Conservation (phyloP, 2,888 invertebrate genomes). For the Taphrorychus bicolor region DNA sequence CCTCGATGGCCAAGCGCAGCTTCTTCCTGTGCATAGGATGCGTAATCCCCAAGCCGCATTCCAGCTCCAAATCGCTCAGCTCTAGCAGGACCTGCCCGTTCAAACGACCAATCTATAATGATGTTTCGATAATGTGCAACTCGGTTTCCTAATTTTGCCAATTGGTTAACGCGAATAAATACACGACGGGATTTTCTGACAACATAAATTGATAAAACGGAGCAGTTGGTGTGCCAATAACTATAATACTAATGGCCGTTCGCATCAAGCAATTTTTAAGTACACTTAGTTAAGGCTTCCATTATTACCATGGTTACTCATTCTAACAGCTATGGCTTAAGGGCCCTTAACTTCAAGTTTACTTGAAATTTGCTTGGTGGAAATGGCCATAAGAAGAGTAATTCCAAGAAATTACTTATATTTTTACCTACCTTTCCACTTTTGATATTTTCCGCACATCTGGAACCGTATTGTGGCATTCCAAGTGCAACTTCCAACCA, state of each 20-base stretch:
- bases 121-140: conserved; percentile 33
- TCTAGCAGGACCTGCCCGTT: conserved; percentile 86
- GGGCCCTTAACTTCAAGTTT: too few relatives aligned
- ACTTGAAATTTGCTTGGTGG: too few relatives aligned
- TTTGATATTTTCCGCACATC: conserved; percentile 92
- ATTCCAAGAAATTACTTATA: conserved; percentile 12
- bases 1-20: conserved; percentile 90
- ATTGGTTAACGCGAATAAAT: background rate
- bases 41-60: conserved; percentile 87
- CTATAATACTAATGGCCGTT: too few relatives aligned
- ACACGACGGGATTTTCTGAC: background rate
- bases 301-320: too few relatives aligned
- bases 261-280: too few relatives aligned
- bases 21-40: conserved; percentile 95
- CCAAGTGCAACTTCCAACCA: conserved; percentile 94
- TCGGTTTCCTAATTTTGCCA: background rate
- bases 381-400: too few relatives aligned
- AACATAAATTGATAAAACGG: background rate
- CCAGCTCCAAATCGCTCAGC: conserved; percentile 89
- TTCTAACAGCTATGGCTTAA: too few relatives aligned
- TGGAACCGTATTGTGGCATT: conserved; percentile 91
- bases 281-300: too few relatives aligned
- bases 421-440: conserved; percentile 89
- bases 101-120: conserved; percentile 73
- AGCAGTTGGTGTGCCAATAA: background rate